Percentiles rank a stretch among this genome's conserved stretches.
Conservation (phyloP, 2,797 vertebrate genomes). For the Glyptemys insculpta region DNA sequence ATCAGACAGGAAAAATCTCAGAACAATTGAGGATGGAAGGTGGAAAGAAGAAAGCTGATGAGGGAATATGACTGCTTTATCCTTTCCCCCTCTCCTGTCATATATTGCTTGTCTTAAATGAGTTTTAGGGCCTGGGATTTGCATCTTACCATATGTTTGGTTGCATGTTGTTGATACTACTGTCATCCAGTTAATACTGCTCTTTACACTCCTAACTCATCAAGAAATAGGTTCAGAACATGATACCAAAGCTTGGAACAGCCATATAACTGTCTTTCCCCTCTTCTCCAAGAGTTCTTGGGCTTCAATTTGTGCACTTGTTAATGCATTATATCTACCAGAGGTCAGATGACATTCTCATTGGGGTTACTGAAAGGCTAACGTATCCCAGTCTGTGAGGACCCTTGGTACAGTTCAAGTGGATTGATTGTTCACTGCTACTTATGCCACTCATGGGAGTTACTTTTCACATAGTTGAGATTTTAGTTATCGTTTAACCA, state of each 20-base stretch:
- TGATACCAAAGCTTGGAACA: neutral
- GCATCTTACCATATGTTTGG: neutral
- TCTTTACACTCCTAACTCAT: neutral
- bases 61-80: neutral
- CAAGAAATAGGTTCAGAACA: neutral
- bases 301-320: neutral
- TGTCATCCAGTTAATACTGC: neutral
- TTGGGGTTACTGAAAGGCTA: neutral
- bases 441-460: neutral
- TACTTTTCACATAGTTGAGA: neutral
- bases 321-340: neutral
- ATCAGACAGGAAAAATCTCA: neutral
- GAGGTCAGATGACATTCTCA: neutral
- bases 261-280: neutral
- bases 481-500: constrained; percentile 17
- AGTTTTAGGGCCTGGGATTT: neutral
- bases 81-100: rapidly evolving
- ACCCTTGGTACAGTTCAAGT: neutral
- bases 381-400: neutral
- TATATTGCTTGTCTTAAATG: neutral
- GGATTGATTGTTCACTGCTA: neutral
- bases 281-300: neutral
- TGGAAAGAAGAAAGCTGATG: neutral
- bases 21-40: neutral
- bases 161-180: neutral